Percentiles rank a stretch among this genome's conserved stretches.
These are phyloP conservation scores for Paracentrotus lividus DNA, from an alignment of 53 echinoderm and acorn worm genomes.

Conservation along the genomic window DNA sequence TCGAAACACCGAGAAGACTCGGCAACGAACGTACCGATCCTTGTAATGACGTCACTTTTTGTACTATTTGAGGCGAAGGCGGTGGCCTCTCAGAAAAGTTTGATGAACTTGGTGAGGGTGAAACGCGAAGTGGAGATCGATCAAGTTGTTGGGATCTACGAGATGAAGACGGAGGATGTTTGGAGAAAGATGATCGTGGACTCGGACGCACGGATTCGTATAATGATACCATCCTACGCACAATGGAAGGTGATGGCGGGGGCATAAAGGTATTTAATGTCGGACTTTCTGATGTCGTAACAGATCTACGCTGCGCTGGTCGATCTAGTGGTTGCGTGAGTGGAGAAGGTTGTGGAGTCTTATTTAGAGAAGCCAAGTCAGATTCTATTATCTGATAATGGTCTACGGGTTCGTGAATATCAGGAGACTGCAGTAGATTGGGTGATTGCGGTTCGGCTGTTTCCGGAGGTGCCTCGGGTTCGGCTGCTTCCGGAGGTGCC, in stretches of 20 bases:
- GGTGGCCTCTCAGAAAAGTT: not conserved
- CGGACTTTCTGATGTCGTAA: slow-evolving; percentile 12
- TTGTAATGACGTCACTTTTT: not conserved
- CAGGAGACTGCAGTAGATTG: not conserved
- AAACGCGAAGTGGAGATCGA: not conserved
- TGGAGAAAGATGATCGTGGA: not conserved
- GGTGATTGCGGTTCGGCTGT: not conserved
- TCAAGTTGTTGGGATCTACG: not conserved
- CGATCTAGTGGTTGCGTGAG: not conserved
- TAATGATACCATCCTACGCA: not conserved
- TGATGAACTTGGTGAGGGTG: not conserved
- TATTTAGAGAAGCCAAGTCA: not conserved
- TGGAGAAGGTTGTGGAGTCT: not conserved
- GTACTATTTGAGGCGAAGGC: not conserved
- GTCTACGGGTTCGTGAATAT: not conserved
- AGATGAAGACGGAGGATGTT: not conserved
- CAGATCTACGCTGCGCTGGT: not conserved
- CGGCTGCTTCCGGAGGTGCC: not conserved
- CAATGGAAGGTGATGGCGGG: not conserved
- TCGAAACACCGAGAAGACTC: not conserved
- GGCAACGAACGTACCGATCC: slow-evolving; percentile 54
- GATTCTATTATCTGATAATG: not conserved
- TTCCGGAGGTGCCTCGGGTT: not conserved
- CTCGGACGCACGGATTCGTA: not conserved
- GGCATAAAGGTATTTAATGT: not conserved